Evolutionary conservation across 2,797 vertebrate species (phyloP).

Genomic region (Gallinago nigripennis): DNA sequence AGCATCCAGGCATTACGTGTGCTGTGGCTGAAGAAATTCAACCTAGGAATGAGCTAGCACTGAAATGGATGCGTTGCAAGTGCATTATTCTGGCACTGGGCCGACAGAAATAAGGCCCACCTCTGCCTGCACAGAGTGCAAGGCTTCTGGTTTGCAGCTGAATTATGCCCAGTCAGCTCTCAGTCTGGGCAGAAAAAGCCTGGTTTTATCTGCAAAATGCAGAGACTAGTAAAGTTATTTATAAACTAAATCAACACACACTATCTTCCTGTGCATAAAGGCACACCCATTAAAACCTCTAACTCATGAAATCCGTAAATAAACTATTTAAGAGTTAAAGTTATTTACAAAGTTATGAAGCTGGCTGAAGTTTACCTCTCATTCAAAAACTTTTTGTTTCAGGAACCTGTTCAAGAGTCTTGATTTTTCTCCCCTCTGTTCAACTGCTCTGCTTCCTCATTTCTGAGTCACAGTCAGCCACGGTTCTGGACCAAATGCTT

Average conservation of each 20-base stretch:
- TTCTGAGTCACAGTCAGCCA: neutral
- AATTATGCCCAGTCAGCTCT: neutral
- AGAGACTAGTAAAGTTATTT: neutral
- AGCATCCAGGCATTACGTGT: neutral
- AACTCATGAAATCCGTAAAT: neutral
- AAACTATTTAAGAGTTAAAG: neutral
- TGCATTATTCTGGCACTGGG: neutral
- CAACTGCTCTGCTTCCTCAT: neutral
- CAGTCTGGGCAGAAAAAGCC: neutral
- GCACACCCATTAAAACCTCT: neutral
- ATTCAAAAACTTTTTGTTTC: neutral
- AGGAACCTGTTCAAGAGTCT: neutral
- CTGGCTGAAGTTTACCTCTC: neutral
- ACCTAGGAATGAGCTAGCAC: neutral
- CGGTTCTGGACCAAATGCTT: neutral
- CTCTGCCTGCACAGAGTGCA: neutral
- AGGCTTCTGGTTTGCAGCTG: neutral
- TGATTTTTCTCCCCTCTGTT: neutral
- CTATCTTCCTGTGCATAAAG: neutral
- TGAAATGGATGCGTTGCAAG: neutral
- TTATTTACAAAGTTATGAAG: neutral
- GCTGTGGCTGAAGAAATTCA: neutral
- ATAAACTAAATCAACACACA: neutral
- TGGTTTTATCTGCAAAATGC: constrained; percentile 25
- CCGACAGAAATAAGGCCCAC: neutral